Base-by-base conservation (phyloP, 1,140 invertebrate species). In the Rhopalosiphum maidis region DNA sequence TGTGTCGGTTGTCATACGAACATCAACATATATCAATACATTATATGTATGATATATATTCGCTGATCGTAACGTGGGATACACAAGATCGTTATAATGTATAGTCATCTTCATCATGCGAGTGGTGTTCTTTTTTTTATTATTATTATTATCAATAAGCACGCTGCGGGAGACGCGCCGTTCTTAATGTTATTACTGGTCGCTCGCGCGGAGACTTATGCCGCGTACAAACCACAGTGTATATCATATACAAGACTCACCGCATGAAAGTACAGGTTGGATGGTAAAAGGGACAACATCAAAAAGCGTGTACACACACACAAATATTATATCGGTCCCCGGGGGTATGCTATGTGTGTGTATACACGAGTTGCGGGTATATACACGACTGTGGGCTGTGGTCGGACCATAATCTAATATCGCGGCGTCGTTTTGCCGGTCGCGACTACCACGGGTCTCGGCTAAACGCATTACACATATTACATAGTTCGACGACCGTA, bases 371-470 rank as follows among this genome's bases (percentile, higher is more conserved):
- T 43, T 48, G 9, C 30, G 25, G 15, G 87, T 89, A 18, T 83
- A 83, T 37, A 48, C 9, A n/a, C 43, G 41, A 15, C 43, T 48
- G 43, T 46, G 30, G 18, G 48, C 60, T 90, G 88, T 54, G 88
- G 88, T 90, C 88, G 51, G 88, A 54, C 87, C 35, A 23, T 90
- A 90, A 90, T 90, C 88, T 60, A 90, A 90, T 90, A 90, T 90
- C 35, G 88, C 88, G 88, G 9, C 88, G 88, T 55, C 51, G n/a
- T 60, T 90, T 90, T 90, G 88, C 51, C 88, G 88, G n/a, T 60
- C 9, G 23, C 88, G 51, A 54, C 87, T 54, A 37, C 48, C 22
- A 23, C n/a, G 87, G 41, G 30, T 88, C 46, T 88, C 87, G 54
- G 54, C 54, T 60, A 90, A 90, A 90, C 88, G 88, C 88, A 90